phyloP scores from a whole-genome alignment of 2,888 invertebrate genomes.

The Helleia helle region DNA sequence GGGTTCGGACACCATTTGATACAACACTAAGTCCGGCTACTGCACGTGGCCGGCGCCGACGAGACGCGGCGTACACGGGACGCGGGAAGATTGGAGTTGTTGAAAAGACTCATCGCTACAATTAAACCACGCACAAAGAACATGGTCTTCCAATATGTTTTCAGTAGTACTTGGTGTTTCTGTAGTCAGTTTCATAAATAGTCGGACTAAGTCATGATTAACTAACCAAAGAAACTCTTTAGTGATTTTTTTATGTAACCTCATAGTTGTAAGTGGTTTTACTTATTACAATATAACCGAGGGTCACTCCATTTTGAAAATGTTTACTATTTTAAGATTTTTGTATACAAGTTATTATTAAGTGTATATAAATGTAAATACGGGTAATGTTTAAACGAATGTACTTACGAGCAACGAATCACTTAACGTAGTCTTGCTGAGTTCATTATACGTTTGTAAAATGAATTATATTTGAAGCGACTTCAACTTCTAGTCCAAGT shows the following conservation, averaged over 20 bases:
- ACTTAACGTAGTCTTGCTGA: neutral
- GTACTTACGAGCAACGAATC: conserved; percentile 1
- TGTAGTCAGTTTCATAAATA: neutral
- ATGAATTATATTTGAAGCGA: neutral
- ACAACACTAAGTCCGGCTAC: no score
- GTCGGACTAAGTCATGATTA: neutral
- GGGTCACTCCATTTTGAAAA: neutral
- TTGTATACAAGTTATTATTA: neutral
- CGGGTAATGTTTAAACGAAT: neutral
- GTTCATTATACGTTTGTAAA: neutral
- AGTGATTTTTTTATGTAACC: conserved; percentile 1
- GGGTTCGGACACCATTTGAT: no score
- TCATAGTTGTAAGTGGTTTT: neutral
- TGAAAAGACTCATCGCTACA: no score
- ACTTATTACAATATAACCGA: neutral
- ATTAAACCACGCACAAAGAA: neutral
- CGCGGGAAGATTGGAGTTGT: no score
- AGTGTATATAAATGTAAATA: conserved; percentile 3
- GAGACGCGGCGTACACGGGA: no score
- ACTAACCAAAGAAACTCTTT: conserved; percentile 7
- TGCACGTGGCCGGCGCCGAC: no score
- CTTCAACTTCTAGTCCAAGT: neutral
- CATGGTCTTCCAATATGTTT: conserved; percentile 7
- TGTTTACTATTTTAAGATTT: neutral
- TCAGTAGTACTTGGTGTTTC: neutral